phyloP scores from a whole-genome alignment of 2,113 vertebrate species.

The Oryctolagus cuniculus region DNA sequence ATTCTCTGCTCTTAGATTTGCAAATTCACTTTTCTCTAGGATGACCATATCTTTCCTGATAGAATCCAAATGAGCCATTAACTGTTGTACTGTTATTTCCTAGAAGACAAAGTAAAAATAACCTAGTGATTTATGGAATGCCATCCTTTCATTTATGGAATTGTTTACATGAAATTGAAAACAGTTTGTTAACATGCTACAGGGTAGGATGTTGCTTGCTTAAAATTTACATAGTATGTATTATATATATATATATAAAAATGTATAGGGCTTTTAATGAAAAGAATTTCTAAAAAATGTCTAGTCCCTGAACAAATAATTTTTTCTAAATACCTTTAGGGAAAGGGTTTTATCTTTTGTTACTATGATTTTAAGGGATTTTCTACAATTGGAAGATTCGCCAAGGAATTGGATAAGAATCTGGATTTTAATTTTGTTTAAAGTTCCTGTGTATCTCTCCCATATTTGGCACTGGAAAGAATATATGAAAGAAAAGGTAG shows the following conservation, averaged over 20 bases:
- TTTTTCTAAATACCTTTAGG: background rate
- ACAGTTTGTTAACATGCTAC: constrained; percentile 17
- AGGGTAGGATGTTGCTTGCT: background rate
- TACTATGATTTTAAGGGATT: constrained; percentile 46
- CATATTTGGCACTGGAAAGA: background rate
- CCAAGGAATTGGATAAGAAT: background rate
- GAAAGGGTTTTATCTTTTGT: background rate
- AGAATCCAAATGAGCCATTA: constrained; percentile 97
- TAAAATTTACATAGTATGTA: background rate
- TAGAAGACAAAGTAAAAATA: constrained; percentile 82
- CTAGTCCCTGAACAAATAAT: constrained; percentile 49
- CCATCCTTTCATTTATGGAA: background rate
- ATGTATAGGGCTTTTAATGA: background rate
- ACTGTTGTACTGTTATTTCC: constrained; percentile 97
- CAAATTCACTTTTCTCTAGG: constrained; percentile 98
- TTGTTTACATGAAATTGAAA: constrained; percentile 51
- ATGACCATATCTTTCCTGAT: constrained; percentile 99
- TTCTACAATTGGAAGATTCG: constrained; percentile 45
- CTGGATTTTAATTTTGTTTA: constrained; percentile 8
- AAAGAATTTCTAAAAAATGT: background rate
- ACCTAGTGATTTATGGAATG: background rate
- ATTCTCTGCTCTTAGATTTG: constrained; percentile 96
- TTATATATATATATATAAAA: constrained; percentile 14
- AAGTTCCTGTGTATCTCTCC: background rate
- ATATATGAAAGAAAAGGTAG: constrained; percentile 27